Evolutionary conservation across 1,140 invertebrate species (phyloP), one percentile per base, ranked within the genome.

Genomic region (Phthorimaea operculella): DNA sequence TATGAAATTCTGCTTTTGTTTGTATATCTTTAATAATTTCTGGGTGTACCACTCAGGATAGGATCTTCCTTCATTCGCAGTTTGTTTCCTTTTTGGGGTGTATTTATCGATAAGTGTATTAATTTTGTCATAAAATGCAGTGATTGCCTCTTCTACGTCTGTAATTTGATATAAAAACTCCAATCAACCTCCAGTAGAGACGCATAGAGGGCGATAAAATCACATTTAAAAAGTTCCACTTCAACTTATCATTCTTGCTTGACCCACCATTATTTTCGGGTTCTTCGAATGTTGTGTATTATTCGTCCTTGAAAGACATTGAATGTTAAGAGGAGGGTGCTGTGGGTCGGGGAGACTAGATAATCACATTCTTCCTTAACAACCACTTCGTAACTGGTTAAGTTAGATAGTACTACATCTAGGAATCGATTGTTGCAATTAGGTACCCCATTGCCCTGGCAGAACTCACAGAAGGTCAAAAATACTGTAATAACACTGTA

Each of bases 401-500:
- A 33, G 10, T 11, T 21, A 12, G 18, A 28, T 9, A 50, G 17
- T 9, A 50, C 48, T 33, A 50, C 10, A 33, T 50, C 48, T 18
- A 50, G n/a, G n/a, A 11, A 12, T 21, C 48, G 17, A 33, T 50
- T 28, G 1, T 33, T 50, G 28, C 21, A 50, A 14, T 50, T 50
- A 6, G 10, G 10, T 9, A 50, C 28, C 11, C 28, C 17, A 50
- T 50, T 50, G 17, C 14, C 7, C 21, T 50, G 17, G 9, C 18
- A 12, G 14, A 50, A 50, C 12, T 28, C 48, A 33, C 48, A 21
- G 21, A 28, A 9, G 5, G 48, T 12, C 17, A 9, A 28, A 50
- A 50, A 50, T 12, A 50, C 11, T 50, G n/a, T 50, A 50, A 33
- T 50, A 50, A 50, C 21, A 28, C 12, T 33, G 48, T 9, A 33